Percentiles rank a stretch among this genome's conserved stretches.
Evolutionary conservation across 1,140 invertebrate species (phyloP).

Genomic region (Ganaspis sp.): DNA sequence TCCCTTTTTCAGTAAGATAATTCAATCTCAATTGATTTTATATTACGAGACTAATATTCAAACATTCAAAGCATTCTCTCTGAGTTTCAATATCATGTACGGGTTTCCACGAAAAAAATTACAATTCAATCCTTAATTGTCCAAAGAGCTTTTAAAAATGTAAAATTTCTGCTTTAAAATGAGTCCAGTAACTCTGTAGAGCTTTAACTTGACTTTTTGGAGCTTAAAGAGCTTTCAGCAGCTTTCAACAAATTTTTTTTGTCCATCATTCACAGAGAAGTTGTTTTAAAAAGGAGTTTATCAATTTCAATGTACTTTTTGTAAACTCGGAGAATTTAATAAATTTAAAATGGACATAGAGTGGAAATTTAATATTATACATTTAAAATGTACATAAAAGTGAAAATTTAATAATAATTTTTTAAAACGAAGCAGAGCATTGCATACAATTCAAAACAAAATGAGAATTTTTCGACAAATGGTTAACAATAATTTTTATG

Average conservation of each 20-base stretch:
- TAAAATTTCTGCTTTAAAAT: slow-evolving; percentile 5
- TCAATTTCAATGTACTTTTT: not conserved
- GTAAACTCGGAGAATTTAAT: too few relatives aligned
- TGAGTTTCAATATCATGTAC: slow-evolving; percentile 1
- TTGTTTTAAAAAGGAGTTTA: not conserved
- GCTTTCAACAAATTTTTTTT: slow-evolving; percentile 14
- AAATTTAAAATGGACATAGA: too few relatives aligned
- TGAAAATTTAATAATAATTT: too few relatives aligned
- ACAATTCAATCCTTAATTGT: slow-evolving; percentile 10
- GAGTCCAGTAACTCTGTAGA: not conserved
- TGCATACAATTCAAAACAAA: too few relatives aligned
- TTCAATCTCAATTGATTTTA: too few relatives aligned
- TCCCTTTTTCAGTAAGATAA: too few relatives aligned
- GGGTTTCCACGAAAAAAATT: not conserved
- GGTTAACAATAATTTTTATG: too few relatives aligned
- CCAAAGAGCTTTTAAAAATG: slow-evolving; percentile 7
- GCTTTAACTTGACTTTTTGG: slow-evolving; percentile 6
- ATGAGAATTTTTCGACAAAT: too few relatives aligned
- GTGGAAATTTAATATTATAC: too few relatives aligned
- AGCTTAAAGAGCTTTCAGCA: slow-evolving; percentile 9
- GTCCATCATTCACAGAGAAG: not conserved
- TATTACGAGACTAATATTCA: too few relatives aligned
- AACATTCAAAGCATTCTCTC: not conserved
- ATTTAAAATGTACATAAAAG: too few relatives aligned
- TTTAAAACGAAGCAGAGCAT: too few relatives aligned